Percentiles rank a stretch among this genome's conserved stretches.
Evolutionary conservation across 2,113 vertebrate species (phyloP).

Genomic region (Thinocorus orbignyianus): DNA sequence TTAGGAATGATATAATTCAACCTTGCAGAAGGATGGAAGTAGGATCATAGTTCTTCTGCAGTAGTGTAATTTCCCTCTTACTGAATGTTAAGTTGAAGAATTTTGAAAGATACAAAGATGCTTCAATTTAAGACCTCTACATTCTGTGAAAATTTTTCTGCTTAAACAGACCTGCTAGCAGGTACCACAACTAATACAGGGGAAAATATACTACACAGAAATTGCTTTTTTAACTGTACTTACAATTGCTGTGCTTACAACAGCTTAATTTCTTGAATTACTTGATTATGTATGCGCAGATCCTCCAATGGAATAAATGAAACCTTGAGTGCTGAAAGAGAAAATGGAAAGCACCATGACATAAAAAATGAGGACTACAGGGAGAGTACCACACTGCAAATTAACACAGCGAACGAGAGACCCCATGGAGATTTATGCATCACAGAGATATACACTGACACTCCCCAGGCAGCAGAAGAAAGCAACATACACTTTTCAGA

Average conservation of each 20-base stretch:
- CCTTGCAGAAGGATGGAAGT: neutral
- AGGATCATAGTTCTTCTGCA: neutral
- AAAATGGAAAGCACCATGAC: constrained; percentile 57
- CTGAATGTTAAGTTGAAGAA: neutral
- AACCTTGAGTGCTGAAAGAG: constrained; percentile 58
- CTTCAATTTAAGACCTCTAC: neutral
- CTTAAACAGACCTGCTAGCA: neutral
- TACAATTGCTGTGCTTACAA: neutral
- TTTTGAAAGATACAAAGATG: neutral
- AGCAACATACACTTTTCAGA: constrained; percentile 51
- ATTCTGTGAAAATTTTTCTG: neutral
- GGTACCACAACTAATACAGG: neutral
- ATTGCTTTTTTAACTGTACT: constrained; percentile 5
- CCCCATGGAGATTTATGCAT: constrained; percentile 69
- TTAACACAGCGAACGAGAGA: constrained; percentile 60
- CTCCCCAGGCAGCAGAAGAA: constrained; percentile 60
- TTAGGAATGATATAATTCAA: neutral
- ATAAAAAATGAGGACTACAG: constrained; percentile 54
- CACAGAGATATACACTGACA: constrained; percentile 69
- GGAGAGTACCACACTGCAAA: constrained; percentile 83
- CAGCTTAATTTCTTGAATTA: constrained; percentile 27
- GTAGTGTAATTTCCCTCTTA: neutral
- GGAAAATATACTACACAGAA: neutral
- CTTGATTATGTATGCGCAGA: constrained; percentile 72
- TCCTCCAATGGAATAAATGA: constrained; percentile 67